phyloP scores from a whole-genome alignment of 2,797 vertebrate species.

The Chrysocyon brachyurus region DNA sequence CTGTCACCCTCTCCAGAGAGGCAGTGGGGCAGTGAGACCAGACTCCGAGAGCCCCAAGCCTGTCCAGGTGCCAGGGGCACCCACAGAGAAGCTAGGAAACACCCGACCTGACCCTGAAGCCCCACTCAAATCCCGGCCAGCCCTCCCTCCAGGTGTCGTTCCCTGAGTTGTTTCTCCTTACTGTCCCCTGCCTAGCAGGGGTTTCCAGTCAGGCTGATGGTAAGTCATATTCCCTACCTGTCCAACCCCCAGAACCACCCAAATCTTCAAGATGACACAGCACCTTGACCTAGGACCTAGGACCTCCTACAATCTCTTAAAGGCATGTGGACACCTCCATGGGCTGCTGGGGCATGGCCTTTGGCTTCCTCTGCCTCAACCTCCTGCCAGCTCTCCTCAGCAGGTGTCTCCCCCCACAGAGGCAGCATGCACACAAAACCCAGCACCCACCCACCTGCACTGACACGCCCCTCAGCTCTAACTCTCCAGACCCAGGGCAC shows the following conservation, averaged over 20 bases:
- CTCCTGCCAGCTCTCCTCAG: background rate
- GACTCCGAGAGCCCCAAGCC: background rate
- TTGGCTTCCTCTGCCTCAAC: background rate
- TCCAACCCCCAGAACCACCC: background rate
- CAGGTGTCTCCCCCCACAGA: no score
- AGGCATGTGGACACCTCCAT: fast-evolving
- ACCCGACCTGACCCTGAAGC: background rate
- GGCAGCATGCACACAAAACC: background rate
- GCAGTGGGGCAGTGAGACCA: background rate
- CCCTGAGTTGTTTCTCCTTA: background rate
- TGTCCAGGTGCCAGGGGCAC: background rate
- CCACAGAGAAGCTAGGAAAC: background rate
- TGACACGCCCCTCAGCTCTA: no score
- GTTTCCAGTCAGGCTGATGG: background rate
- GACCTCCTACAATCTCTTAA: background rate
- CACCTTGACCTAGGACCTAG: background rate
- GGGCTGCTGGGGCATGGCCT: fast-evolving
- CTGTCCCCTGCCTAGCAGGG: background rate
- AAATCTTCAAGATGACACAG: background rate
- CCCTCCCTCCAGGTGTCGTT: background rate
- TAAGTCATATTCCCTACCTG: background rate
- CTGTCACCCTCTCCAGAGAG: background rate
- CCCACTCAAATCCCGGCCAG: background rate
- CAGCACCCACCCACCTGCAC: no score
- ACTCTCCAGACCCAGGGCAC: background rate